These are phyloP conservation scores for Eurypyga helias DNA, from an alignment of 2,113 vertebrate species.

Conservation along the genomic window DNA sequence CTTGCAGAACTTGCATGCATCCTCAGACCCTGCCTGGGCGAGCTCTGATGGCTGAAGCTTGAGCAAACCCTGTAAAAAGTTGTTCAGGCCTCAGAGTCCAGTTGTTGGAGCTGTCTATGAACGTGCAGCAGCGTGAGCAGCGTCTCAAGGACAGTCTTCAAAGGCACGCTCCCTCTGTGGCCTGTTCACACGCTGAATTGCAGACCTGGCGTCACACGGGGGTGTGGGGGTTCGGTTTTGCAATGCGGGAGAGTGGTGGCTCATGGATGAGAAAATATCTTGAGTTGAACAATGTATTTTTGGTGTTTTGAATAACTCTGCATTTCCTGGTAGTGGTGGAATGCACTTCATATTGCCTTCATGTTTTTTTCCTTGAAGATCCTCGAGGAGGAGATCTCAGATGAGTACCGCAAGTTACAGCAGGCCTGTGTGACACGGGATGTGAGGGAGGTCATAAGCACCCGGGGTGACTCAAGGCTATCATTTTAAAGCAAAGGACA, in stretches of 20 bases:
- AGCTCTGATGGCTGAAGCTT: background rate
- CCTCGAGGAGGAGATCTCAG: conserved; percentile 85
- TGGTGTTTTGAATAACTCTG: background rate
- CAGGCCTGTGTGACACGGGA: conserved; percentile 68
- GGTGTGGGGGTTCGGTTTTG: background rate
- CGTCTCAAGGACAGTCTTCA: background rate
- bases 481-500: background rate
- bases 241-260: background rate
- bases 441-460: background rate
- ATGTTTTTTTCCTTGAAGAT: conserved; percentile 73
- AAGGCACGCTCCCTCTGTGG: background rate
- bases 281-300: background rate
- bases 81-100: background rate
- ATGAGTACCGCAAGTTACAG: conserved; percentile 89
- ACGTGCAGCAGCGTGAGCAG: fast-evolving
- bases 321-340: background rate
- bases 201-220: fast-evolving
- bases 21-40: background rate
- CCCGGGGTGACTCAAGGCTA: too few species aligned
- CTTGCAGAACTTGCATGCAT: background rate
- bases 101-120: background rate
- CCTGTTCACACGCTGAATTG: background rate
- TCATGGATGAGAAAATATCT: background rate
- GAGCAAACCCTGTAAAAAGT: background rate
- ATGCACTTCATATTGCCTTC: background rate